Conservation (phyloP, 2,113 vertebrate species). For the Campylorhamphus procurvoides region DNA sequence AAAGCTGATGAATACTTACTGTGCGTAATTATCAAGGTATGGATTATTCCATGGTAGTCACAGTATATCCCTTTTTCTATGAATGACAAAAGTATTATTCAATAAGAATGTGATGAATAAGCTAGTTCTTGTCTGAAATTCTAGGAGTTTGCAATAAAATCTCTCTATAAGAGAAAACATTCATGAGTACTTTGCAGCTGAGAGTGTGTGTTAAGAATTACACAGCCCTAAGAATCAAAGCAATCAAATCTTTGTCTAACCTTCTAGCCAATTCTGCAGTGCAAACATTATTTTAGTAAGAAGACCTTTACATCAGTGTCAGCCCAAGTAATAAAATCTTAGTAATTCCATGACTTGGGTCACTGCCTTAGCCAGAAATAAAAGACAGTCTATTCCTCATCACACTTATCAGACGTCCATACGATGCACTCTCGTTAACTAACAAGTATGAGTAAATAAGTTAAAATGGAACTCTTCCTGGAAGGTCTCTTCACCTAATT, state of each 20-base stretch:
- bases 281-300: background rate
- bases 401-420: background rate
- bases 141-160: background rate
- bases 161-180: background rate
- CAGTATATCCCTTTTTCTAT: background rate
- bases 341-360: background rate
- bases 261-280: background rate
- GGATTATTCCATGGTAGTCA: background rate
- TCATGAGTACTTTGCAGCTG: background rate
- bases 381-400: background rate
- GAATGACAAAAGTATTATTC: background rate
- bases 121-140: background rate
- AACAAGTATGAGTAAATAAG: background rate
- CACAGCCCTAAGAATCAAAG: background rate
- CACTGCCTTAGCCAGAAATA: background rate
- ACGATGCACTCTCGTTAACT: background rate
- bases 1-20: background rate
- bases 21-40: background rate
- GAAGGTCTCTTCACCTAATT: background rate
- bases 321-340: background rate
- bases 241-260: background rate
- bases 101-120: background rate
- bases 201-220: background rate
- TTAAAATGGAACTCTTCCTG: background rate
- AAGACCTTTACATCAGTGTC: background rate